phyloP scores from a whole-genome alignment of 2,888 invertebrate species.

The Elmis aenea region DNA sequence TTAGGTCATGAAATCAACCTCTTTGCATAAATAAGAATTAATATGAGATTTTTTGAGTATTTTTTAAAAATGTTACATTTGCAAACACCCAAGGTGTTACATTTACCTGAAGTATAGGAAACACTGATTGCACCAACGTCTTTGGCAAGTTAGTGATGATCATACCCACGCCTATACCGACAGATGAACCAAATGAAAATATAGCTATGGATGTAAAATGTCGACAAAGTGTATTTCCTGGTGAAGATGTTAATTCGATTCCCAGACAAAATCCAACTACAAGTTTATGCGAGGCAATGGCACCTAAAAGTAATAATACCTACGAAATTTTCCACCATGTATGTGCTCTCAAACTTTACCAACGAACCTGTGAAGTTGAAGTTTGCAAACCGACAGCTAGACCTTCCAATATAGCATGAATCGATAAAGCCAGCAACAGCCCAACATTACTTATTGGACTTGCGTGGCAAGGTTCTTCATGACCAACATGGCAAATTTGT shows the following conservation, averaged over 20 bases:
- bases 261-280: slow-evolving; percentile 80
- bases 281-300: slow-evolving; percentile 74
- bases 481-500: slow-evolving; percentile 61
- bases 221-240: slow-evolving; percentile 37
- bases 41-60: no score
- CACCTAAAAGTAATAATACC: slow-evolving; percentile 63
- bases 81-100: no score
- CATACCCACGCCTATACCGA: slow-evolving; percentile 65
- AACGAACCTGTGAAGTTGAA: slow-evolving; percentile 55
- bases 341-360: background rate
- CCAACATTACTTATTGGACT: slow-evolving; percentile 59
- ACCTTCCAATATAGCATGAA: slow-evolving; percentile 77
- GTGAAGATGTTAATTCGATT: slow-evolving; percentile 55
- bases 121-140: slow-evolving; percentile 47
- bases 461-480: slow-evolving; percentile 60
- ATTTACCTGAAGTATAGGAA: slow-evolving; percentile 63
- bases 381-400: slow-evolving; percentile 75
- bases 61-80: no score
- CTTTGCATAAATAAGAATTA: no score
- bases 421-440: slow-evolving; percentile 65
- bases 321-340: slow-evolving; percentile 36
- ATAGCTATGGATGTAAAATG: slow-evolving; percentile 58
- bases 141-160: slow-evolving; percentile 52
- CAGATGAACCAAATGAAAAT: slow-evolving; percentile 64
- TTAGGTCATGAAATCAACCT: no score